These are phyloP conservation scores for Tamandua tetradactyla DNA, from an alignment of 2,797 vertebrate species.

Conservation along the genomic window DNA sequence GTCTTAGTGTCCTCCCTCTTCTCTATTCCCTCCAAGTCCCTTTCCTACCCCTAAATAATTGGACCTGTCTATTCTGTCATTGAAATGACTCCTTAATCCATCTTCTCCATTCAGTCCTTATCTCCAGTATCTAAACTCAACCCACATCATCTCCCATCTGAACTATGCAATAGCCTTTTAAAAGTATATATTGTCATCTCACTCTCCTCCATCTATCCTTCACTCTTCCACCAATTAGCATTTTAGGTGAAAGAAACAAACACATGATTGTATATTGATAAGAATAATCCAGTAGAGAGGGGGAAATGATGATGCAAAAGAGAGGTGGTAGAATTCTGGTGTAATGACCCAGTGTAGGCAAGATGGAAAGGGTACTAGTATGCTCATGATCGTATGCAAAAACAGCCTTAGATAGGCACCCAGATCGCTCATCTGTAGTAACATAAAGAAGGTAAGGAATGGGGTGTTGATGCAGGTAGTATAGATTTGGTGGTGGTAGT, in stretches of 20 bases:
- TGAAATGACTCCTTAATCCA: not conserved
- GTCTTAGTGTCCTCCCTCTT: not conserved
- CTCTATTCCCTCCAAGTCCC: not conserved
- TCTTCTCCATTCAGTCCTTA: not conserved
- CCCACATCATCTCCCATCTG: not conserved
- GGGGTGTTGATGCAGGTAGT: not conserved
- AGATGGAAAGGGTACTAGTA: not conserved
- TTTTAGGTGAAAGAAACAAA: not conserved
- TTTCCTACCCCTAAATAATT: not conserved
- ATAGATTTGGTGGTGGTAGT: not conserved
- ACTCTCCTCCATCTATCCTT: not conserved
- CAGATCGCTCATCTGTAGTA: not conserved
- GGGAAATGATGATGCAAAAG: not conserved
- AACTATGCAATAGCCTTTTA: not conserved
- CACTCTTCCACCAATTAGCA: not conserved
- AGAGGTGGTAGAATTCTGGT: not conserved
- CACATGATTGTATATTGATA: not conserved
- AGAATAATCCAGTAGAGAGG: not conserved
- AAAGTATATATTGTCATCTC: not conserved
- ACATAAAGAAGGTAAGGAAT: not conserved
- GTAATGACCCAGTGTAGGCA: not conserved
- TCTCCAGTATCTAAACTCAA: conserved; percentile 18
- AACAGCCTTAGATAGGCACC: not conserved
- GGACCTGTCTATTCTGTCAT: not conserved
- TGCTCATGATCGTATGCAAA: not conserved